phyloP scores from a whole-genome alignment of 1,140 invertebrate species.

The Lordiphosa mommai region DNA sequence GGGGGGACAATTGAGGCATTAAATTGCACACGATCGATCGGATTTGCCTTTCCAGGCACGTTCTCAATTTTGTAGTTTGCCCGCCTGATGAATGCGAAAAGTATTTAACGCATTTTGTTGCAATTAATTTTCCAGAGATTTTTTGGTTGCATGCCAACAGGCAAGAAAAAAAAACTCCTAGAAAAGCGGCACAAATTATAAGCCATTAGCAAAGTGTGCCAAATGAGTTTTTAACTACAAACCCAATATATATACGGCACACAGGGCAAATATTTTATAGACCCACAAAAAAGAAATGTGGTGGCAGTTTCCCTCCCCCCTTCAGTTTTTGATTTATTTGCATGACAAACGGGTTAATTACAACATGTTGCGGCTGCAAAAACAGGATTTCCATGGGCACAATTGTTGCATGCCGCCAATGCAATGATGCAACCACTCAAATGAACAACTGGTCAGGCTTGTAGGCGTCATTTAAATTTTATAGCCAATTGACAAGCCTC shows the following conservation, averaged over 20 bases:
- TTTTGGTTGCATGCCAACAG: slow-evolving; percentile 42
- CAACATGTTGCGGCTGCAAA: slow-evolving; percentile 56
- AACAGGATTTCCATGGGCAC: slow-evolving; percentile 46
- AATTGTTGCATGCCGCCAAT: slow-evolving; percentile 44
- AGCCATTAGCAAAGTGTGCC: slow-evolving; percentile 35
- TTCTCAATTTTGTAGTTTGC: slow-evolving; percentile 3
- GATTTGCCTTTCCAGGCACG: slow-evolving; percentile 23
- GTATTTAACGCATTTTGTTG: slow-evolving; percentile 55
- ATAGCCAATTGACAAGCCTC: no score
- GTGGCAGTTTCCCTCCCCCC: slow-evolving; percentile 10
- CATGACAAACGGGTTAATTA: slow-evolving; percentile 73
- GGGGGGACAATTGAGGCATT: slow-evolving; percentile 43
- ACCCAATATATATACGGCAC: background rate
- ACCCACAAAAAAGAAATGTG: slow-evolving; percentile 6
- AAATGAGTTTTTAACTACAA: slow-evolving; percentile 13
- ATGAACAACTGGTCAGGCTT: no score
- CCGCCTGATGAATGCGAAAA: slow-evolving; percentile 15
- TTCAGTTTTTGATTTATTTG: slow-evolving; percentile 66
- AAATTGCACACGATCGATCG: slow-evolving; percentile 40
- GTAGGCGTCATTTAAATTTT: no score
- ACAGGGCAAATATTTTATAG: background rate
- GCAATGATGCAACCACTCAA: slow-evolving; percentile 32
- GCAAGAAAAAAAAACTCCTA: slow-evolving; percentile 7
- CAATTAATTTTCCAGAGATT: slow-evolving; percentile 41
- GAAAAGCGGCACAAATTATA: slow-evolving; percentile 13